These are phyloP conservation scores for Epiblema foenella DNA, from an alignment of 2,888 invertebrate genomes.

Conservation along the genomic window DNA sequence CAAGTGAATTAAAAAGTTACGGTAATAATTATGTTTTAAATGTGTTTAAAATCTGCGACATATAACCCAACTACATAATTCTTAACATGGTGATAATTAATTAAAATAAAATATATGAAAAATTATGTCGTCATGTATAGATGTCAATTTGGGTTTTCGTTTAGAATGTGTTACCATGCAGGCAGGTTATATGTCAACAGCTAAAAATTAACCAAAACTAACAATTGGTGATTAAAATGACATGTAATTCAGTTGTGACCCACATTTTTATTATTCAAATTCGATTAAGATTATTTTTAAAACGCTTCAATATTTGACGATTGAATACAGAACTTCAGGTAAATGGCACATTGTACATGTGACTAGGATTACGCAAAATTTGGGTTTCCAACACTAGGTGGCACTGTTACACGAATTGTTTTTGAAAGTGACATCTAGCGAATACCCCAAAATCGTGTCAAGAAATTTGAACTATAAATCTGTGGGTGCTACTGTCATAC, in stretches of 20 bases:
- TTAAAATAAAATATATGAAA: background rate
- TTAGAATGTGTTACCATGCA: background rate
- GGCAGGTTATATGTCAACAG: slow-evolving; percentile 15
- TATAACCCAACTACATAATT: slow-evolving; percentile 16
- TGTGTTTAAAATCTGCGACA: slow-evolving; percentile 19
- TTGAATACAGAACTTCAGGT: slow-evolving; percentile 3
- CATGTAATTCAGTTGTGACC: slow-evolving; percentile 30
- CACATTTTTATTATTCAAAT: slow-evolving; percentile 41
- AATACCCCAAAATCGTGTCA: slow-evolving; percentile 13
- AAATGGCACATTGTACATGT: slow-evolving; percentile 66
- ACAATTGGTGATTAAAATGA: slow-evolving; percentile 40
- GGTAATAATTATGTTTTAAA: slow-evolving; percentile 5
- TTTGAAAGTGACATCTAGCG: slow-evolving; percentile 13
- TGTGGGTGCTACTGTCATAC: slow-evolving; percentile 48
- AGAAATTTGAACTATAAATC: slow-evolving; percentile 57
- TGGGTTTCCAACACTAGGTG: slow-evolving; percentile 5
- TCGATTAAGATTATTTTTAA: slow-evolving; percentile 11
- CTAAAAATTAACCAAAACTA: slow-evolving; percentile 21
- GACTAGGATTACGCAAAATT: slow-evolving; percentile 58
- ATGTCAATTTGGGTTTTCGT: slow-evolving; percentile 13
- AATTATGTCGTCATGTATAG: background rate
- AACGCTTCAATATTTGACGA: slow-evolving; percentile 2
- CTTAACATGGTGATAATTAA: background rate
- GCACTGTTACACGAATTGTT: background rate
- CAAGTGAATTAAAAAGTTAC: slow-evolving; percentile 22